A percentile compares a stretch with the other conserved stretches of the same genome.
Conservation (phyloP, 2,113 vertebrate genomes). For the Rattus norvegicus region GRCr8 NC_086021.1:151329501-151330000, state of each 20-base stretch:
- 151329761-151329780: not conserved
- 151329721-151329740: not conserved
- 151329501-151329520: conserved; percentile 12
- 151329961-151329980: not conserved
- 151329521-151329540: conserved; percentile 32
- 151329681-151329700: not conserved
- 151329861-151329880: not conserved
- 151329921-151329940: not conserved
- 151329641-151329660: not conserved
- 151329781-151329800: not conserved
- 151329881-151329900: not conserved
- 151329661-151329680: not conserved
- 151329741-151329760: not conserved
- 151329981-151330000: not conserved
- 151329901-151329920: not conserved
- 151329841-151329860: not conserved
- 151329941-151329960: not conserved
- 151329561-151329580: not conserved
- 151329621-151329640: not conserved
- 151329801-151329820: not conserved
- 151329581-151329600: not conserved
- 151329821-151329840: not conserved
- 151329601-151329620: not conserved
- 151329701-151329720: not conserved
- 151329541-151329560: not conserved